Evolutionary conservation across 2,888 invertebrate genomes (phyloP).

Genomic region (Buathra laborator): DNA sequence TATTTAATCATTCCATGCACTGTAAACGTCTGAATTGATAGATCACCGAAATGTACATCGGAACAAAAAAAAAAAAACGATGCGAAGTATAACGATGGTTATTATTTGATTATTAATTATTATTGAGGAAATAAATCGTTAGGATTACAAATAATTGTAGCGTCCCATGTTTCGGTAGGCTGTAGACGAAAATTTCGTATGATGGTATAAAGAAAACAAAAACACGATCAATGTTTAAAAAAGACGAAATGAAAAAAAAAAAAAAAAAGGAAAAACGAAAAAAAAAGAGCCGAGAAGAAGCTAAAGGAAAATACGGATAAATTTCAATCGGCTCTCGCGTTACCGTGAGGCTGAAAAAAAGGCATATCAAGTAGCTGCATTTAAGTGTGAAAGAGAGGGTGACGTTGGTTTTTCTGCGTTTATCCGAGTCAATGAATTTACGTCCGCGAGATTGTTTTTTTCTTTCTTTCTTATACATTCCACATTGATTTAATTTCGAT

Average conservation of each 20-base stretch:
- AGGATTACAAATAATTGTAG: conserved; percentile 71
- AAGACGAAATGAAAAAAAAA: conserved; percentile 14
- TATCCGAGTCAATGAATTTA: conserved; percentile 26
- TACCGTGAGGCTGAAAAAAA: conserved; percentile 57
- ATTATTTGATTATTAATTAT: conserved; percentile 61
- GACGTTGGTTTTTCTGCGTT: conserved; percentile 60
- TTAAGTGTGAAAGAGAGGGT: conserved; percentile 59
- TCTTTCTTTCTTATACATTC: conserved; percentile 39
- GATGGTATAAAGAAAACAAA: conserved; percentile 24
- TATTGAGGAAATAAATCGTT: conserved; percentile 69
- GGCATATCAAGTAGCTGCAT: conserved; percentile 71
- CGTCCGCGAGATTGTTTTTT: conserved; percentile 29
- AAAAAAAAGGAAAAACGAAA: conserved; percentile 12
- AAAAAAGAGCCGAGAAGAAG: conserved; percentile 18
- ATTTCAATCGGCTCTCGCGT: conserved; percentile 47
- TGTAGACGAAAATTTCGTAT: conserved; percentile 61
- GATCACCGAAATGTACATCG: conserved; percentile 48
- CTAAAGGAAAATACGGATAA: conserved; percentile 30
- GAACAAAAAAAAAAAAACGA: conserved; percentile 59
- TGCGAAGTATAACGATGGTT: conserved; percentile 39
- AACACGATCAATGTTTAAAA: conserved; percentile 41
- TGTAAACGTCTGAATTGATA: conserved; percentile 70
- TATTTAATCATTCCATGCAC: conserved; percentile 74
- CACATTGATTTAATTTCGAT: neutral
- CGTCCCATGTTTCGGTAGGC: conserved; percentile 75